A percentile compares a stretch with the other conserved stretches of the same genome.
phyloP scores from a whole-genome alignment of 2,113 vertebrate genomes.

The Oreochromis aureus region DNA sequence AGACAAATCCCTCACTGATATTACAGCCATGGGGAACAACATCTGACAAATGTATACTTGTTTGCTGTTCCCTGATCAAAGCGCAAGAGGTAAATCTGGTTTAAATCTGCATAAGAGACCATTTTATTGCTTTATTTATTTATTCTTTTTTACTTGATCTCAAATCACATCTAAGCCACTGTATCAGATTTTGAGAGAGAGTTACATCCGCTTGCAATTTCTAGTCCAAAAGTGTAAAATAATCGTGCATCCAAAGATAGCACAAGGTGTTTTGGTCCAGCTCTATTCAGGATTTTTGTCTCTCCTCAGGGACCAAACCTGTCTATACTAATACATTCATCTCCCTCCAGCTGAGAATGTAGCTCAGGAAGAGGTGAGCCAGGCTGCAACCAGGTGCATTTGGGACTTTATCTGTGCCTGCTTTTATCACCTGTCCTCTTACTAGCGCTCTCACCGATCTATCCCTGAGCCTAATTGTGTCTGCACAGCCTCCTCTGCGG shows the following conservation, averaged over 20 bases:
- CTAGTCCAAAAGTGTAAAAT: not conserved
- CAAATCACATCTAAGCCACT: not conserved
- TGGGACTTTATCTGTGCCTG: constrained; percentile 7
- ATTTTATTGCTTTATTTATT: not conserved
- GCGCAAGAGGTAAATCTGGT: not conserved
- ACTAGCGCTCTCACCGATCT: constrained; percentile 11
- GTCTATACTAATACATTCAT: not conserved
- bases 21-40: not conserved
- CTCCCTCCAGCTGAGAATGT: not conserved
- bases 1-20: not conserved
- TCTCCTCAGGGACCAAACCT: not conserved
- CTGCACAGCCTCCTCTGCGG: constrained; percentile 38
- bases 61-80: not conserved
- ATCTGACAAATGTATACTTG: not conserved
- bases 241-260: not conserved
- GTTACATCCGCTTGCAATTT: not conserved
- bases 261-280: not conserved
- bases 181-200: not conserved
- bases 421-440: constrained; percentile 44
- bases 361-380: not conserved
- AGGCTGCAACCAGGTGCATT: constrained; percentile 4
- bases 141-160: not conserved
- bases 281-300: not conserved
- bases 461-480: constrained; percentile 32
- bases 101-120: not conserved